phyloP scores from a whole-genome alignment of 2,888 invertebrate genomes.

The Drosophila nr. perissopoda region DNA sequence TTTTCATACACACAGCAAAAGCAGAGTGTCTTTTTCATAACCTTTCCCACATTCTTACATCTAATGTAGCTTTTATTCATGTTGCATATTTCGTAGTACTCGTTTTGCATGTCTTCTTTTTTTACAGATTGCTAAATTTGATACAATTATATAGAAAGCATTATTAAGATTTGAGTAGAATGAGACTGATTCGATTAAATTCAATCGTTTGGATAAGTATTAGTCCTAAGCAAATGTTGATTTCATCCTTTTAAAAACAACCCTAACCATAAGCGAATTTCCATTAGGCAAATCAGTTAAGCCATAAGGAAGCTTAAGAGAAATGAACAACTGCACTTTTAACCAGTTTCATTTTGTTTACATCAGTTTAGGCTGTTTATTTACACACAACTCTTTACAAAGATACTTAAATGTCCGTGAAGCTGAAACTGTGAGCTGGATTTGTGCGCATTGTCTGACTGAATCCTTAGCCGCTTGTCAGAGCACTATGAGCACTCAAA shows the following conservation, averaged over 20 bases:
- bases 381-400: not conserved
- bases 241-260: not conserved
- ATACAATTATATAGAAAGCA: not conserved
- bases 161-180: not conserved
- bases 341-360: not conserved
- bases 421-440: not conserved
- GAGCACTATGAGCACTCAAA: slow-evolving; percentile 5
- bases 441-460: slow-evolving; percentile 17
- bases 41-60: not conserved
- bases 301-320: too few relatives aligned
- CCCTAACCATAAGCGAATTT: not conserved
- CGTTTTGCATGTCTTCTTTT: slow-evolving; percentile 9
- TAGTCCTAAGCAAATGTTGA: not conserved
- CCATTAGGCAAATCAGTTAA: not conserved
- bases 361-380: not conserved
- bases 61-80: not conserved
- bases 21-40: slow-evolving; percentile 5
- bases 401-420: not conserved
- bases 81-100: slow-evolving; percentile 4
- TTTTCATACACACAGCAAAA: slow-evolving; percentile 10
- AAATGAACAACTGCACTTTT: not conserved
- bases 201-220: not conserved
- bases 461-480: slow-evolving; percentile 46
- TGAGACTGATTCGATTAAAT: not conserved
- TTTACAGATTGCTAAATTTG: not conserved